Evolutionary conservation across 2,888 invertebrate species (phyloP), one percentile per base, ranked within the genome.

Genomic region (Smittia sp.): DNA sequence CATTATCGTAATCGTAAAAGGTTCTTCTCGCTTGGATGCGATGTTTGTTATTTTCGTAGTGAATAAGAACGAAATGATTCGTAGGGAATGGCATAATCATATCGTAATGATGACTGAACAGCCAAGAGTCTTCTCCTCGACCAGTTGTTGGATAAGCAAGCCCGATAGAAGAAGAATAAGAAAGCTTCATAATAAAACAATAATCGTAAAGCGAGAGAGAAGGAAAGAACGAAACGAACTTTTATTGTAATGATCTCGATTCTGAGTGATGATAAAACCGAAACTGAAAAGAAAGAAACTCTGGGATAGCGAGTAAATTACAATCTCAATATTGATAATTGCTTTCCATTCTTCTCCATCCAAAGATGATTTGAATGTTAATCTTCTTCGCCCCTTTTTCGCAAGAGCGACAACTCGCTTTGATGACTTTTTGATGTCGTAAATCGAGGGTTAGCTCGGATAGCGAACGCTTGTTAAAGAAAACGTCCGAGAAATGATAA

Each of bases 191-290:
- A 69, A 69, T 69, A 69, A 69, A 69, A 69, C 52, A 52, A 69
- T 69, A 69, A 69, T 69, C 52, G 41, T 69, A 69, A 69, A 69
- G 54, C 52, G 52, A 32, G 32, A 32, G 9, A 32, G 32, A 32
- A 32, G 32, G 9, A 32, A 32, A 9, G 9, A 32, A 32, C 32
- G 32, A 69, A 27, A 69, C 41, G 52, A 69, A 69, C 54, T 69
- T 69, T 69, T 69, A 69, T 69, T 69, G 54, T 69, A 69, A 69
- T 54, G 69, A 69, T 69, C 69, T 69, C 69, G 69, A 69, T 38
- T 69, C 41, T 22, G 58, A 58, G 54, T 22, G 25, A 27, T 20
- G 69, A 69, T 54, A 54, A 24, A 54, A 20, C 25, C 24, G 18
- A 18, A 39, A 11, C 27, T 27, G 20, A 54, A 52, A 24, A 68